Evolutionary conservation across 1,140 invertebrate species (phyloP).

Genomic region (Lordiphosa stackelbergi): DNA sequence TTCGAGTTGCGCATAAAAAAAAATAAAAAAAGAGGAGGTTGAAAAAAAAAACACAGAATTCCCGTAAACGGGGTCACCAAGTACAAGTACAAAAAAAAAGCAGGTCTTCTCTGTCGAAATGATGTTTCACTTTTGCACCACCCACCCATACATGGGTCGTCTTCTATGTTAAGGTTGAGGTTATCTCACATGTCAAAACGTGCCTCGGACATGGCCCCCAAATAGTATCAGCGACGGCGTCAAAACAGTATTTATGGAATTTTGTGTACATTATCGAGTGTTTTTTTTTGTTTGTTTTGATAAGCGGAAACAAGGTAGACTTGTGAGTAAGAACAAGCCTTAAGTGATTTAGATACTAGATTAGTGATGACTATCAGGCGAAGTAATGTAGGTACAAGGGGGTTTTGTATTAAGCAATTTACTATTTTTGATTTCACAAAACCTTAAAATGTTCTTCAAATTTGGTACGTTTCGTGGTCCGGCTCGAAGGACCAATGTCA

Average conservation of each 20-base stretch:
- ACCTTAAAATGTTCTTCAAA: no score
- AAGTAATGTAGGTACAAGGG: background rate
- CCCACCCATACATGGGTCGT: slow-evolving; percentile 7
- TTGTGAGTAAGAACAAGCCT: slow-evolving; percentile 46
- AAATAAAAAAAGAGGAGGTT: slow-evolving; percentile 23
- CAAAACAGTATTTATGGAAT: slow-evolving; percentile 38
- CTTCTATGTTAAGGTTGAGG: slow-evolving; percentile 67
- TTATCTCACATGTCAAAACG: slow-evolving; percentile 58
- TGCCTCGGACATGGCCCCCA: slow-evolving; percentile 28
- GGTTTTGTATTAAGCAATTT: no score
- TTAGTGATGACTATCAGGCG: slow-evolving; percentile 2
- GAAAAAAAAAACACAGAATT: slow-evolving; percentile 43
- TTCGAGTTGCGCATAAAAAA: slow-evolving; percentile 26
- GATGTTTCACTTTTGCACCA: slow-evolving; percentile 14
- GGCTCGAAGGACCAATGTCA: no score
- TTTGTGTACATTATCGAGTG: slow-evolving; percentile 31
- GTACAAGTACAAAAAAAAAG: slow-evolving; percentile 27
- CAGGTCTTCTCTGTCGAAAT: slow-evolving; percentile 28
- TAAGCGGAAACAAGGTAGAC: slow-evolving; percentile 28
- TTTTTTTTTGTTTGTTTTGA: slow-evolving; percentile 21
- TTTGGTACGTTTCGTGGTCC: no score
- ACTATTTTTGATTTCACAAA: no score
- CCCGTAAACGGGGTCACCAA: slow-evolving; percentile 64
- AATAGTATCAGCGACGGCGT: background rate
- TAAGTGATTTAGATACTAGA: slow-evolving; percentile 57